Percentiles rank a stretch among this genome's conserved stretches.
Conservation (phyloP, 2,113 vertebrate genomes). For the Micronycteris hirsuta region DNA sequence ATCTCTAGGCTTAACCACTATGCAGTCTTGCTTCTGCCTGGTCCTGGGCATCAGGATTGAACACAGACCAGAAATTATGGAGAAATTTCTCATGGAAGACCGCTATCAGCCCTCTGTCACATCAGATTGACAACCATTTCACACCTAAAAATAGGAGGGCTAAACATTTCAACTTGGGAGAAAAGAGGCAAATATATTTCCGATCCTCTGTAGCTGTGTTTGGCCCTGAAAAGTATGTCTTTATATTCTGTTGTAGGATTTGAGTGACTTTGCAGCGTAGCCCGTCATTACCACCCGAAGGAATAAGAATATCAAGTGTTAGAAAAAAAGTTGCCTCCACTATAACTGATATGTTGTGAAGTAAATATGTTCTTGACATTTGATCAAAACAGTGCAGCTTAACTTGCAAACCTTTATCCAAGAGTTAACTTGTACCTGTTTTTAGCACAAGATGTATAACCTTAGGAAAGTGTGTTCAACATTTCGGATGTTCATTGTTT, state of each 20-base stretch:
- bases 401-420: neutral
- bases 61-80: neutral
- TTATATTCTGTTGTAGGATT: neutral
- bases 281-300: neutral
- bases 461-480: neutral
- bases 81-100: neutral
- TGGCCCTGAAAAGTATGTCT: neutral
- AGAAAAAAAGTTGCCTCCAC: neutral
- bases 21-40: neutral
- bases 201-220: neutral
- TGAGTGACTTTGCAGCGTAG: neutral
- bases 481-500: neutral
- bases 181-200: conserved; percentile 35
- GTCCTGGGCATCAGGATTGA: neutral
- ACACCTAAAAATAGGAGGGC: conserved; percentile 31
- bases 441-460: neutral
- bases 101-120: conserved; percentile 32
- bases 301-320: neutral
- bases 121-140: conserved; percentile 40
- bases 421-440: neutral
- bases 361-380: neutral
- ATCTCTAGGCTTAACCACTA: neutral
- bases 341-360: neutral
- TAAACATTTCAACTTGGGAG: conserved; percentile 48
- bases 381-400: neutral